A percentile compares a stretch with the other conserved stretches of the same genome.
phyloP scores from a whole-genome alignment of 2,797 vertebrate species.

The Threskiornis aethiopicus region DNA sequence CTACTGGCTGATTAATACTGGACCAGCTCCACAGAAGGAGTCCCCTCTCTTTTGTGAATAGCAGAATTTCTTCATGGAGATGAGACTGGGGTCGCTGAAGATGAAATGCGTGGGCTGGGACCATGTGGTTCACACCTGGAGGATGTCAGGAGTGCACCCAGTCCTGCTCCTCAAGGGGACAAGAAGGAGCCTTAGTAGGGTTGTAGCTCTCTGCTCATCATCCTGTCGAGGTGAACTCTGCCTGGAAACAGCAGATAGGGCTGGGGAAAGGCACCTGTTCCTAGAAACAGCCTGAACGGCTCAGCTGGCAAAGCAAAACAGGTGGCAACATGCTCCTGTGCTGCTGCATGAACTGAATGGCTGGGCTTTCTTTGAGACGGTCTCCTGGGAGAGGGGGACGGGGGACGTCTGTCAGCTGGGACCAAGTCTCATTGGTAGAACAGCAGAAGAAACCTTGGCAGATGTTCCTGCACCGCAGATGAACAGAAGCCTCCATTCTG shows the following conservation, averaged over 20 bases:
- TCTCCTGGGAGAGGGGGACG: neutral
- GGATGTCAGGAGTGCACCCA: neutral
- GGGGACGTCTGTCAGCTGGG: neutral
- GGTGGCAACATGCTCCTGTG: neutral
- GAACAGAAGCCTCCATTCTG: neutral
- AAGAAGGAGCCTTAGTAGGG: neutral
- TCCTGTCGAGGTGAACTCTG: neutral
- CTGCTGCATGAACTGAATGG: neutral
- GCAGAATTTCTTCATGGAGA: neutral
- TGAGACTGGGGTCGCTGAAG: accelerated
- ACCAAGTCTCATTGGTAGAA: neutral
- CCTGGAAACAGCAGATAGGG: neutral
- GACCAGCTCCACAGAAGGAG: neutral
- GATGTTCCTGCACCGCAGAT: neutral
- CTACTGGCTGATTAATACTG: neutral
- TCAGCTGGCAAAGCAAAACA: neutral
- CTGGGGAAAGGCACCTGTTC: neutral
- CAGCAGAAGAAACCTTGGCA: neutral
- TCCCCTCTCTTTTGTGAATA: neutral
- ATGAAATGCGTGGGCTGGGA: accelerated
- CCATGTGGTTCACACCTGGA: neutral
- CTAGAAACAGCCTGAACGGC: neutral
- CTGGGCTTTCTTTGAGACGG: neutral
- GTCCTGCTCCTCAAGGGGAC: neutral
- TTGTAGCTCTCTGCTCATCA: neutral